Evolutionary conservation across 2,797 vertebrate genomes (phyloP), one percentile per base, ranked within the genome.

Genomic region (Adrianichthys oophorus): DNA sequence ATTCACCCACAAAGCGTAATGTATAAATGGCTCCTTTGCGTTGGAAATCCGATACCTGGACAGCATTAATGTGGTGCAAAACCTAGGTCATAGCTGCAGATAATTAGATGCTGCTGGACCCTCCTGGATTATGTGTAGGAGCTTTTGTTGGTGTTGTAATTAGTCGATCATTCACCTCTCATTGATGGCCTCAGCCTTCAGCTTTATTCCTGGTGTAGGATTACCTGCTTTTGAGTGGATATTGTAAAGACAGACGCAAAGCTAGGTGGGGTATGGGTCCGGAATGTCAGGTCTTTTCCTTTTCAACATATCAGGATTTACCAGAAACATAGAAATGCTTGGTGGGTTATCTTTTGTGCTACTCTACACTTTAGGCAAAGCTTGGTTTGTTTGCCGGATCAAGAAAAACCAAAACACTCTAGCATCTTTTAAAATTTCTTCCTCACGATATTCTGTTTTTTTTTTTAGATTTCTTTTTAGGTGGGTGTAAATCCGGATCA

Each of bases 111-210:
- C 68, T 56, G 54, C 63, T 13, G 5, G 57, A 18, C 68, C 32
- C 62, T 71, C 1, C 4, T 80, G 81, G 78, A 70, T 87, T 83
- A 74, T 64, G 62, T 79, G 65, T 44, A 52, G 57, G 43, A 43
- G 73, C 29, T 80, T 83, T 80, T 79, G 76, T 80, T 69, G 74
- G 55, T 74, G 70, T 76, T 70, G 76, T 83, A 85, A 82, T 86
- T 87, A 87, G 80, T 60, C 42, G 24, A 70, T 79, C 82, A 75
- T 72, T 81, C 68, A 73, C 69, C 48, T 78, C 65, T 54, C 70
- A 71, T 72, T 84, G 76, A 81, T 60, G 76, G 41, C 62, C 70
- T 67, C 44, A 32, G 80, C 19, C 48, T 51, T 52, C 69, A 65
- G 60, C 76, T 57, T 60, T 46, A 51, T 51, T 75, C 65, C 75